These are phyloP conservation scores for Heliothis virescens DNA, from an alignment of 1,140 invertebrate species.

Conservation along the genomic window DNA sequence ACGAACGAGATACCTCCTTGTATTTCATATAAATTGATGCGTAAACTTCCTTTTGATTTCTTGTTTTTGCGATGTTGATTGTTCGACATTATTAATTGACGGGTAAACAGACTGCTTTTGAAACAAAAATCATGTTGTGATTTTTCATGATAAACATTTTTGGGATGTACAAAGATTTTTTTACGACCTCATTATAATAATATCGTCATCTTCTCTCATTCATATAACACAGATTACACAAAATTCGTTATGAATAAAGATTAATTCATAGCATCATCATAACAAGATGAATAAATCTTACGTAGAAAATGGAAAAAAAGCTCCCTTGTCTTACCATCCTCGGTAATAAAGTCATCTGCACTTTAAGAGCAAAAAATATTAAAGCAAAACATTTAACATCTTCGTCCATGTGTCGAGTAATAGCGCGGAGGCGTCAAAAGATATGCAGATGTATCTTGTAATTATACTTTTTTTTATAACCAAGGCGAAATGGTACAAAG, in stretches of 20 bases:
- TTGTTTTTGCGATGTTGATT: slow-evolving; percentile 49
- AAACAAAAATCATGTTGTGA: neutral
- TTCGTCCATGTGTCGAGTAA: slow-evolving; percentile 73
- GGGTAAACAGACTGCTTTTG: slow-evolving; percentile 25
- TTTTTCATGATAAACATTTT: slow-evolving; percentile 4
- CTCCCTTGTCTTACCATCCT: slow-evolving; percentile 34
- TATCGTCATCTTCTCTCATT: neutral
- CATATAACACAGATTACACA: neutral
- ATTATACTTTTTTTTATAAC: slow-evolving; percentile 72
- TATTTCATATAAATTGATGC: slow-evolving; percentile 58
- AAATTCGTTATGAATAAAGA: neutral
- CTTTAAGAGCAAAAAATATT: slow-evolving; percentile 57
- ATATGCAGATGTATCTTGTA: slow-evolving; percentile 80
- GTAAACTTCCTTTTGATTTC: slow-evolving; percentile 59
- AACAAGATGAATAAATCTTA: slow-evolving; percentile 37
- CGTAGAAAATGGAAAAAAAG: slow-evolving; percentile 50
- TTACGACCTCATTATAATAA: neutral
- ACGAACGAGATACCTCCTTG: slow-evolving; percentile 62
- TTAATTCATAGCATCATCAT: slow-evolving; percentile 1
- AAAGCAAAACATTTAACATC: slow-evolving; percentile 72
- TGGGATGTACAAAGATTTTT: neutral
- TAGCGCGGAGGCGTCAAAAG: slow-evolving; percentile 71
- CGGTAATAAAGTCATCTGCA: slow-evolving; percentile 65
- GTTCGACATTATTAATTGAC: slow-evolving; percentile 40
- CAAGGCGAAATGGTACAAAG: slow-evolving; percentile 71